A percentile compares a stretch with the other conserved stretches of the same genome.
phyloP scores from a whole-genome alignment of 1,140 invertebrate genomes.

The Drosophila ambigua region DNA sequence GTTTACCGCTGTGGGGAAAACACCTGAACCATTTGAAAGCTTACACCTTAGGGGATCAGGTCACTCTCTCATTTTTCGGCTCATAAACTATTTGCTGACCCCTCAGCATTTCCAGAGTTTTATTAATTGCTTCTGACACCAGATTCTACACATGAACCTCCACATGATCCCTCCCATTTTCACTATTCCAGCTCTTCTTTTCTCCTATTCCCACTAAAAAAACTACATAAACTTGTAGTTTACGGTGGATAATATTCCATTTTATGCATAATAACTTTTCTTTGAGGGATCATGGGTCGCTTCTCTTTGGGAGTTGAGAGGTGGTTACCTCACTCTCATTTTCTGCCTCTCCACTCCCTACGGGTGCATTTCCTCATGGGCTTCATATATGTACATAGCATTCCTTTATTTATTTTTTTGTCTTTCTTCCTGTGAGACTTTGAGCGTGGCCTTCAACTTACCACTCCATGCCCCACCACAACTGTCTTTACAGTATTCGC shows the following conservation, averaged over 20 bases:
- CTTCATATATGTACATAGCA: slow-evolving; percentile 10
- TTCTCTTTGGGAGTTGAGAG: slow-evolving; percentile 8
- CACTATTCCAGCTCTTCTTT: too few relatives aligned
- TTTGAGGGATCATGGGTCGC: slow-evolving; percentile 27
- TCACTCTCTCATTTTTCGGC: neutral
- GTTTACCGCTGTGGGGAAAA: too few relatives aligned
- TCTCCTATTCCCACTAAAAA: neutral
- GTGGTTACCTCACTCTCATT: slow-evolving; percentile 9
- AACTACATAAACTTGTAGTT: slow-evolving; percentile 14
- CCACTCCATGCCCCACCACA: neutral
- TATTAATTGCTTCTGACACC: slow-evolving; percentile 24
- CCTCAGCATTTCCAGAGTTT: slow-evolving; percentile 7
- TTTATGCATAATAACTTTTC: slow-evolving; percentile 56
- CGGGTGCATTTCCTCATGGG: neutral
- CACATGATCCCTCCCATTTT: too few relatives aligned
- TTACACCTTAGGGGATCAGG: slow-evolving; percentile 8
- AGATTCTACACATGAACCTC: neutral
- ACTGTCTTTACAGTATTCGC: slow-evolving; percentile 30
- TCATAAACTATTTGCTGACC: slow-evolving; percentile 35
- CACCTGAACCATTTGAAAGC: neutral
- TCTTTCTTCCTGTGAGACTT: slow-evolving; percentile 33
- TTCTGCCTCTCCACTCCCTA: neutral
- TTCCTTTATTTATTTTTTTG: slow-evolving; percentile 37
- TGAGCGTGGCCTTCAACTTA: slow-evolving; percentile 26
- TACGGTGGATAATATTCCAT: slow-evolving; percentile 39